Evolutionary conservation across 2,888 invertebrate genomes (phyloP), one percentile per base, ranked within the genome.

Genomic region (Diarsia rubi): DNA sequence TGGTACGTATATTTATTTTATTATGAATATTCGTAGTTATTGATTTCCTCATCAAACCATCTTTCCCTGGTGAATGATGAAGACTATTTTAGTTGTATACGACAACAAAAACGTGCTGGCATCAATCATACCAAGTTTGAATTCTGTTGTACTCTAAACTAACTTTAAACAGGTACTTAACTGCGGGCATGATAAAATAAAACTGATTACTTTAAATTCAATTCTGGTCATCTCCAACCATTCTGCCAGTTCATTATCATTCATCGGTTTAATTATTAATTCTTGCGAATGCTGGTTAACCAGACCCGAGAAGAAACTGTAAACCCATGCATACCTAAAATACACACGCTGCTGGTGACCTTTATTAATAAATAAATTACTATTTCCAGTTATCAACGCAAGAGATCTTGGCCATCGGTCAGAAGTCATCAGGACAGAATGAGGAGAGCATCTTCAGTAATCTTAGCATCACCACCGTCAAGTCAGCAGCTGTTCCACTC

Each of bases 391-490:
- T 96, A 14, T 93, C 96, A 47, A 93, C 96, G 0, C 96, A 95
- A 92, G 96, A 96, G 80, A 96, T 96, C n/a, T 83, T 96, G n/a
- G 96, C 96, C 0, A 96, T 96, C 4, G 94, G 96, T 19, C 95
- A 96, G 83, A 94, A 92, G 62, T 89, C 94, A 0, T 84, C 92
- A 0, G 94, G 93, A 1, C 92, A 92, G 57, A 87, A 82, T 19
- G 93, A 93, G 42, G 93, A 94, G 2, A 90, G 88, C 70, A 82
- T 95, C 14, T 94, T 96, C 64, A 92, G 89, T 62, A 90, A 89
- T 21, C 72, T 90, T 3, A 90, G 83, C 54, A 86, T 93, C 14
- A 92, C 83, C 62, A 93, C 83, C 71, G 87, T 91, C 2, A 96
- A 93, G 82, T 91, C 93, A 44, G 91, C 91, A 12, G 89, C 94